Evolutionary conservation across 2,888 invertebrate species (phyloP), one percentile per base, ranked within the genome.

Genomic region (Rugalucina vietnamica): DNA sequence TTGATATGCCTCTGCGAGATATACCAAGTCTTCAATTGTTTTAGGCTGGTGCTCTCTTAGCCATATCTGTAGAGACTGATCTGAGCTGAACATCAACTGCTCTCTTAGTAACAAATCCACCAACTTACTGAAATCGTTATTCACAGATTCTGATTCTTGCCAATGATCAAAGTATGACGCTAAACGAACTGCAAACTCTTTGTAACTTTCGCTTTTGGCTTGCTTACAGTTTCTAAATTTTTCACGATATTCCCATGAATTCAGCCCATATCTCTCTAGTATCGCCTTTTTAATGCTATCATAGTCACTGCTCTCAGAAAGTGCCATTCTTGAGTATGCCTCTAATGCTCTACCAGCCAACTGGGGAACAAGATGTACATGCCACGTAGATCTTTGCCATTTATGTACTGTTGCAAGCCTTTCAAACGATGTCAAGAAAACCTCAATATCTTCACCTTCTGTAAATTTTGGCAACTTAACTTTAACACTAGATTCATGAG

Each of bases 381-480:
- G 32, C 72, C 72, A 72, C n/a, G 34, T 8, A n/a, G 37, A 37
- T 72, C 21, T 72, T 72, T 36, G 43, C 39, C 72, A 72, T 2
- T 37, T 34, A 21, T 72, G 72, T 34, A 72, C 14, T 37, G 36
- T 24, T 24, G 36, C 36, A 4, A 72, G 24, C 37, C 39, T 8
- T 24, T 72, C 72, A 37, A 72, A 34, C n/a, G 37, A 72, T 37
- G 37, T 72, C 21, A 72, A n/a, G 14, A 72, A 72, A 10, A 39
- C 72, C 24, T 72, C 72, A 39, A 34, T 34, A 27, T 72, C 72
- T 37, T 72, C 8, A 18, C 39, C 37, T 43, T 72, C 39, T 14
- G 4, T 12, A 72, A 72, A 69, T 21, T 36, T 69, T 5, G 32
- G 69, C 12, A 72, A n/a, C 18, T 18, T 39, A 10, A 72, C 39